phyloP scores from a whole-genome alignment of 1,140 invertebrate species.

The Artemia franciscana region DNA sequence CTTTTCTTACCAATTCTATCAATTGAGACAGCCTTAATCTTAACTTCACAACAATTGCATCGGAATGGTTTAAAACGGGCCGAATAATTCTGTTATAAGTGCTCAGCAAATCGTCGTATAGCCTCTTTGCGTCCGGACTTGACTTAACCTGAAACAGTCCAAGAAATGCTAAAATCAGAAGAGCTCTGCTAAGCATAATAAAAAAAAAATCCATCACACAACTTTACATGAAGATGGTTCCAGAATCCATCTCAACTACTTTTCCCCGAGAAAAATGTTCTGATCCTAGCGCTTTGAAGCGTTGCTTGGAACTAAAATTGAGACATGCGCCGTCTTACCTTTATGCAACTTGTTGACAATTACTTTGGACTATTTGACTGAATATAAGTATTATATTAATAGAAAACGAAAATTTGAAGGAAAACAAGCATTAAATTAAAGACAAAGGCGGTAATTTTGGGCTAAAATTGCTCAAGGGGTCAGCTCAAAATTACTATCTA shows the following conservation, averaged over 20 bases:
- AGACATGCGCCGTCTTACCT: not conserved
- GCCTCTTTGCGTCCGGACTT: constrained; percentile 71
- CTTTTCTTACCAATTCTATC: constrained; percentile 74
- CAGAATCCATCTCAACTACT: not conserved
- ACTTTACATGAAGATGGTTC: not conserved
- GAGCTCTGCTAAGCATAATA: not conserved
- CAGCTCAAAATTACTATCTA: no score
- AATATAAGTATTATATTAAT: no score
- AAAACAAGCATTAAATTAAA: no score
- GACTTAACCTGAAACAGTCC: constrained; percentile 16
- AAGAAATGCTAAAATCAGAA: not conserved
- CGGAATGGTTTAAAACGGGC: constrained; percentile 74
- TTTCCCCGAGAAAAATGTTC: not conserved
- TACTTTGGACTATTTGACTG: no score
- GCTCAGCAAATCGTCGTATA: constrained; percentile 81
- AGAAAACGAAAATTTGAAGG: no score
- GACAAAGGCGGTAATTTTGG: no score
- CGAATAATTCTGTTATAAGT: constrained; percentile 88
- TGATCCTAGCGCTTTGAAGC: not conserved
- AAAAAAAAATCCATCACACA: no score
- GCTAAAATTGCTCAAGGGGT: no score
- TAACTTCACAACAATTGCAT: constrained; percentile 75
- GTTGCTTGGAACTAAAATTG: not conserved
- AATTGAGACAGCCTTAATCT: constrained; percentile 78
- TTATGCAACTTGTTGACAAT: no score